Evolutionary conservation across 2,113 vertebrate species (phyloP), one percentile per base, ranked within the genome.

Genomic region (Cnemophilus loriae): DNA sequence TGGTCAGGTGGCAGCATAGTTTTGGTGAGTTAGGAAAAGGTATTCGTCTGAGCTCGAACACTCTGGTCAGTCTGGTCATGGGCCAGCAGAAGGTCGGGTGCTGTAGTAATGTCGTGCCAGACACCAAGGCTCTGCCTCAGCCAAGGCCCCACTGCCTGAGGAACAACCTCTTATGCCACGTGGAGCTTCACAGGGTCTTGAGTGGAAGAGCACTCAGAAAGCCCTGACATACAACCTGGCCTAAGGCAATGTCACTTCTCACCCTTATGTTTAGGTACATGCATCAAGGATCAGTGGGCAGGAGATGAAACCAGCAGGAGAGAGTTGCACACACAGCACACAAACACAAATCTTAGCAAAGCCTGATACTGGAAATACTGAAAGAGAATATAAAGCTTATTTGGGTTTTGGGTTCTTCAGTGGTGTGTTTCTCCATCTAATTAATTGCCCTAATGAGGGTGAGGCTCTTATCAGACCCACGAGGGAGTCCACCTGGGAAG

Each of bases 51-150:
- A 46, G 39, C 21, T 74, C 27, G 32, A 44, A 37, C 13, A 21
- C 15, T 27, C 44, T 50, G 50, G 63, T 16, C 63, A 71, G 24
- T 6, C 21, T 83, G n/a, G 24, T 56, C 16, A 37, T 13, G 19
- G 68, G 50, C 24, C 63, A 73, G 59, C 30, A 89, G 81, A 47
- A 73, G 16, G 7, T 7, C n/a, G 7, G 7, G 26, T 37, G 33
- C 50, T 0, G 0, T 27, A n/a, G 8, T 6, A 69, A 53, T 0
- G 0, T 67, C 23, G 30, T 33, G 23, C 28, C 46, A 41, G 46
- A 46, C 2, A 5, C 19, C 39, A 59, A 39, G 24, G 15, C 50
- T 77, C 11, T 84, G 46, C n/a, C 70, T 49, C 39, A 8, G 9
- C 41, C 11, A 32, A 16, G 26, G 39, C 7, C 12, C 24, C 16